phyloP scores from a whole-genome alignment of 2,888 invertebrate species.

The Drosophila pegasa region DNA sequence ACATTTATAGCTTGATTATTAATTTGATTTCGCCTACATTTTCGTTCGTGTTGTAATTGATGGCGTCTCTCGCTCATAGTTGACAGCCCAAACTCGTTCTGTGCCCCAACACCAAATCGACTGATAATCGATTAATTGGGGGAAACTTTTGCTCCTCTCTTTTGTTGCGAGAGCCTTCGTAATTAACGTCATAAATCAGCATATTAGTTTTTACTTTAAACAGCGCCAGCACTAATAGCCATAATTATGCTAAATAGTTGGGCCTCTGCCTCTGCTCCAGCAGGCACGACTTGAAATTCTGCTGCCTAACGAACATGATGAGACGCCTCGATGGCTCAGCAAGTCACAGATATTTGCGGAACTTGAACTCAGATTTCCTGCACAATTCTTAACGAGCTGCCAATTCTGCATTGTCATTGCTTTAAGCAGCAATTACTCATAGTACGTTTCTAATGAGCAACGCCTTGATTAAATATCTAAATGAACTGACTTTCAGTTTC shows the following conservation, averaged over 20 bases:
- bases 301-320: background rate
- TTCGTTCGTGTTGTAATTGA: conserved; percentile 14
- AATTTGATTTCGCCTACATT: conserved; percentile 7
- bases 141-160: background rate
- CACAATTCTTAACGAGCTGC: conserved; percentile 10
- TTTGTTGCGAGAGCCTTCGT: background rate
- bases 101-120: conserved; percentile 11
- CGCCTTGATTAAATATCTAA: background rate
- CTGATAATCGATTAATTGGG: conserved; percentile 28
- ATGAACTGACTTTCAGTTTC: conserved; percentile 11
- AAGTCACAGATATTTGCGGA: conserved; percentile 20
- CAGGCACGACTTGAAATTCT: background rate
- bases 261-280: background rate
- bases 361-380: conserved; percentile 30
- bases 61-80: conserved; percentile 8
- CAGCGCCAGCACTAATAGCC: conserved; percentile 8
- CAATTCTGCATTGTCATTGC: conserved; percentile 48
- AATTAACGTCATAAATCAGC: conserved; percentile 42
- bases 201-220: conserved; percentile 9
- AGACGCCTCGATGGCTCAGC: background rate
- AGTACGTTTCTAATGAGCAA: conserved; percentile 12
- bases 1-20: conserved; percentile 36
- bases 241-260: conserved; percentile 14
- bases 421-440: conserved; percentile 12
- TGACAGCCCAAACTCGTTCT: conserved; percentile 11